These are phyloP conservation scores for Neodiprion fabricii DNA, from an alignment of 1,140 invertebrate species.

Conservation along the genomic window DNA sequence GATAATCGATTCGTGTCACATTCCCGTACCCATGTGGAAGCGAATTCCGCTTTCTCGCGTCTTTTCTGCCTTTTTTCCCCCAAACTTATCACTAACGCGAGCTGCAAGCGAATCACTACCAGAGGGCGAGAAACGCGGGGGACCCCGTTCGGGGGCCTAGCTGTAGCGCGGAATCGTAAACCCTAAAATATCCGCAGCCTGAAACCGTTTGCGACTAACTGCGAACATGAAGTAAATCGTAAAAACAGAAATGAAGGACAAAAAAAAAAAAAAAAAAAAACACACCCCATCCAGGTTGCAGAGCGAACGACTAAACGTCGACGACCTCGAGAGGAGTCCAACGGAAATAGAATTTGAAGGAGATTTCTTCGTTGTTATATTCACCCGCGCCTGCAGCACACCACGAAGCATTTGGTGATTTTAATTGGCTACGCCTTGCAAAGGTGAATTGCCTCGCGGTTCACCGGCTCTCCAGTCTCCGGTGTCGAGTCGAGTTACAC, in stretches of 20 bases:
- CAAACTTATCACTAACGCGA: too few species aligned
- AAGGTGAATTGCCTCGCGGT: background rate
- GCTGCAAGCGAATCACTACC: too few species aligned
- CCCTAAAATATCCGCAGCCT: background rate
- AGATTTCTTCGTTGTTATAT: background rate
- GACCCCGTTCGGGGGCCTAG: background rate
- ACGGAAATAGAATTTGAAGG: slow-evolving; percentile 1
- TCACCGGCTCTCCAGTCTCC: too few species aligned
- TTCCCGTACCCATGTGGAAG: too few species aligned
- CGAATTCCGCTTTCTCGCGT: too few species aligned
- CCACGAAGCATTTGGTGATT: background rate
- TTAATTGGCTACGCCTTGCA: slow-evolving; percentile 2
- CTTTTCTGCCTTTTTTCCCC: too few species aligned
- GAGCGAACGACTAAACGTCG: too few species aligned
- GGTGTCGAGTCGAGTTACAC: too few species aligned
- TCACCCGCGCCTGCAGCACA: too few species aligned
- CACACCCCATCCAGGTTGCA: background rate
- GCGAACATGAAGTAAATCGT: background rate
- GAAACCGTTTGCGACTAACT: background rate
- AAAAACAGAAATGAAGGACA: background rate
- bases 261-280: background rate
- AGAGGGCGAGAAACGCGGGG: too few species aligned
- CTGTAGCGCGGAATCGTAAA: background rate
- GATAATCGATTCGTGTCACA: too few species aligned
- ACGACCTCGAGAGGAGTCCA: background rate